phyloP scores from a whole-genome alignment of 2,888 invertebrate genomes.

The Lutraria lutraria region DNA sequence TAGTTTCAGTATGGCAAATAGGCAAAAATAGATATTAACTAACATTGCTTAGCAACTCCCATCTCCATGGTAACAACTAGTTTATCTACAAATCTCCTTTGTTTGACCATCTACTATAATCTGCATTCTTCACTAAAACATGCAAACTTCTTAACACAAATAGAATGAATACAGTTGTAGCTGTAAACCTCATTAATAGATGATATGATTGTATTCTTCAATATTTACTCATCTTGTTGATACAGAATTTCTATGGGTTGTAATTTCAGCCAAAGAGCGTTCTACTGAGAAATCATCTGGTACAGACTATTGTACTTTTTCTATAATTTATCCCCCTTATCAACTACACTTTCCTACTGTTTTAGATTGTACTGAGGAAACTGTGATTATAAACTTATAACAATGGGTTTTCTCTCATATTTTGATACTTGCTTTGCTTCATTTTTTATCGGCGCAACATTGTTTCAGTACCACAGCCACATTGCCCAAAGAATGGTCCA shows the following conservation, averaged over 20 bases:
- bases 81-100: not conserved
- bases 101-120: not conserved
- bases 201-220: not conserved
- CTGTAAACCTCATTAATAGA: not conserved
- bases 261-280: slow-evolving; percentile 61
- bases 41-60: not conserved
- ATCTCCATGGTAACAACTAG: not conserved
- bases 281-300: slow-evolving; percentile 65
- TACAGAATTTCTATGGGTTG: slow-evolving; percentile 20
- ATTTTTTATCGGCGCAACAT: not conserved
- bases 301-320: slow-evolving; percentile 59
- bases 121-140: not conserved
- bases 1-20: not conserved
- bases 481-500: not conserved
- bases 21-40: not conserved
- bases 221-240: not conserved
- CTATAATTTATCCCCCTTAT: slow-evolving; percentile 30
- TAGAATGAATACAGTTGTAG: not conserved
- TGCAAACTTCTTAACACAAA: not conserved
- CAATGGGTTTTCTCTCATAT: not conserved
- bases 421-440: not conserved
- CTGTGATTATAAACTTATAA: slow-evolving; percentile 34
- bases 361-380: slow-evolving; percentile 32
- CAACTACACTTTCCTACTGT: slow-evolving; percentile 20
- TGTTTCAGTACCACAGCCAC: not conserved